Conservation (phyloP, 2,888 invertebrate genomes). For the Bombylius discolor region DNA sequence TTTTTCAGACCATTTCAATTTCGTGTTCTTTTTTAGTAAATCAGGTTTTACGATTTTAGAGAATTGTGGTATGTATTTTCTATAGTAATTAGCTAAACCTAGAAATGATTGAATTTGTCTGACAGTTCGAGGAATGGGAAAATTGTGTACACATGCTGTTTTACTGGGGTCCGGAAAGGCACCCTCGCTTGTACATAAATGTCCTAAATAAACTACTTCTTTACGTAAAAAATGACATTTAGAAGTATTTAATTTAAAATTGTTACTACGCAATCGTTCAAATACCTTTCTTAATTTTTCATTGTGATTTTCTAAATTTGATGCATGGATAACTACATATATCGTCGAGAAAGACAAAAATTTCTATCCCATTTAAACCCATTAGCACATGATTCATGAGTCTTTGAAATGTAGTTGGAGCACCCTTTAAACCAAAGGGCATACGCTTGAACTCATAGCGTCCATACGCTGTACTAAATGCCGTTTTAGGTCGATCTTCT, state of each 20-base stretch:
- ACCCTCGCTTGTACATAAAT: constrained; percentile 19
- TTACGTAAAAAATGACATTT: constrained; percentile 18
- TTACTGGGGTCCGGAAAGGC: background rate
- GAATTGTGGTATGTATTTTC: constrained; percentile 21
- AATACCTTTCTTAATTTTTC: constrained; percentile 15
- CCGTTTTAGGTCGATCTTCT: constrained; percentile 10
- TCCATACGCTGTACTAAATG: constrained; percentile 9
- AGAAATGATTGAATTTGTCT: background rate
- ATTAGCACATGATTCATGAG: constrained; percentile 27
- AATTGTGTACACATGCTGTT: background rate
- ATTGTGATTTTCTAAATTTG: constrained; percentile 18
- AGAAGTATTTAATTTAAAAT: constrained; percentile 18
- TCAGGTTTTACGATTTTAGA: background rate
- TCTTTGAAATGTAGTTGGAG: constrained; percentile 29
- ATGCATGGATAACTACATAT: constrained; percentile 11
- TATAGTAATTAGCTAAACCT: constrained; percentile 6
- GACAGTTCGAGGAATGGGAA: background rate
- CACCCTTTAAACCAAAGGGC: constrained; percentile 30
- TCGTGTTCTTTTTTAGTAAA: background rate
- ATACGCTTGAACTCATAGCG: constrained; percentile 18
- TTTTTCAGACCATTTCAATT: background rate
- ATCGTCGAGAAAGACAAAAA: constrained; percentile 9
- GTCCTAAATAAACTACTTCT: constrained; percentile 17
- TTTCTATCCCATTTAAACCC: constrained; percentile 20
- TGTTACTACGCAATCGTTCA: constrained; percentile 13